Evolutionary conservation across 2,797 vertebrate species (phyloP).

Genomic region (Nannoperca obscura): DNA sequence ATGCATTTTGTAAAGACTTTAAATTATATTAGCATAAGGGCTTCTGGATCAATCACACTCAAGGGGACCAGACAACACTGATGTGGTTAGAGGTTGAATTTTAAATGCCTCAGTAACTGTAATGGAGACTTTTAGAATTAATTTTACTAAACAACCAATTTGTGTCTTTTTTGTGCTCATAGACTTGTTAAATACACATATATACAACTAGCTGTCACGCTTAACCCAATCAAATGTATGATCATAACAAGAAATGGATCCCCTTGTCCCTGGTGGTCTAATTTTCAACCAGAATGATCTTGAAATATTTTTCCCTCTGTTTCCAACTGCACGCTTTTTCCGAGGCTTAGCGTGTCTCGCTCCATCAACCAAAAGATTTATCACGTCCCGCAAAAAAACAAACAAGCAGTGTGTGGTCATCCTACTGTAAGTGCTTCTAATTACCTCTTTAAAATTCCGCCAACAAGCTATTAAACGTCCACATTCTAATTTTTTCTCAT

Average conservation of each 20-base stretch:
- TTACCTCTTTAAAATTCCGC: slow-evolving; percentile 81
- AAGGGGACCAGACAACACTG: slow-evolving; percentile 12
- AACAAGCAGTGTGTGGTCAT: slow-evolving; percentile 70
- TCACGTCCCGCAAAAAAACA: slow-evolving; percentile 78
- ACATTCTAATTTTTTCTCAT: slow-evolving; percentile 62
- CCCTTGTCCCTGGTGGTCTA: slow-evolving; percentile 44
- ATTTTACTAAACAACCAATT: slow-evolving; percentile 15
- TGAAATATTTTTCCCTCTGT: slow-evolving; percentile 45
- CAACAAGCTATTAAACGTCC: slow-evolving; percentile 70
- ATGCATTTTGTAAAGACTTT: slow-evolving; percentile 22
- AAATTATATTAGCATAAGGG: slow-evolving; percentile 22
- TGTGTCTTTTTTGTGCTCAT: slow-evolving; percentile 7
- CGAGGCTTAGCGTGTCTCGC: slow-evolving; percentile 48
- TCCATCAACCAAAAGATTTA: slow-evolving; percentile 74
- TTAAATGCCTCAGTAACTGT: slow-evolving; percentile 16
- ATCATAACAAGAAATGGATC: slow-evolving; percentile 40
- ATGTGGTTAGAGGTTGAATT: slow-evolving; percentile 24
- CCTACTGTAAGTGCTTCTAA: slow-evolving; percentile 78
- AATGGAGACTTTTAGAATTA: slow-evolving; percentile 20
- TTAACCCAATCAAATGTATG: slow-evolving; percentile 51
- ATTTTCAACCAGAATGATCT: slow-evolving; percentile 69
- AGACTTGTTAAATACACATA: slow-evolving; percentile 37
- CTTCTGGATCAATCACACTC: slow-evolving; percentile 13
- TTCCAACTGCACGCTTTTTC: slow-evolving; percentile 46
- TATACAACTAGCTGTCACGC: slow-evolving; percentile 36